These are phyloP conservation scores for Polylopha cassiicola DNA, from an alignment of 2,888 invertebrate genomes.

Conservation along the genomic window DNA sequence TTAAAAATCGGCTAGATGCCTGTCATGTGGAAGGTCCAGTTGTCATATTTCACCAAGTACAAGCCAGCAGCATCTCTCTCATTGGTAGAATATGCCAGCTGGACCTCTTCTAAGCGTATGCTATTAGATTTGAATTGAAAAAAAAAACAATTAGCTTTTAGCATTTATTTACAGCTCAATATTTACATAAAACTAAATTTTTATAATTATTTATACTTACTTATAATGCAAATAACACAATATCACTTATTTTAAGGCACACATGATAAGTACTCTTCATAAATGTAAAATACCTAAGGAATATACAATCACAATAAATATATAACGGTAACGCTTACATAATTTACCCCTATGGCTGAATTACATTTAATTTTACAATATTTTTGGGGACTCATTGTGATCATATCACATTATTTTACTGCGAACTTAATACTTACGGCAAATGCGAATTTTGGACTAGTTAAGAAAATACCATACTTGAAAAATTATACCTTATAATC, in stretches of 20 bases:
- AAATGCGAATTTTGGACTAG: no score
- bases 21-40: no score
- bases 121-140: neutral
- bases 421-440: neutral
- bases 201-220: slow-evolving; percentile 1
- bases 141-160: slow-evolving; percentile 5
- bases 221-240: slow-evolving; percentile 13
- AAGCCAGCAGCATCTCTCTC: no score
- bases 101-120: neutral
- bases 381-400: no score
- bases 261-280: slow-evolving; percentile 6
- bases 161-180: slow-evolving; percentile 22
- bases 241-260: slow-evolving; percentile 21
- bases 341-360: slow-evolving; percentile 4
- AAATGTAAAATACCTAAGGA: no score
- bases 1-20: no score
- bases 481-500: no score
- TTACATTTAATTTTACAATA: neutral
- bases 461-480: no score
- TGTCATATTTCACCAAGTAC: no score
- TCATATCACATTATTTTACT: slow-evolving; percentile 5
- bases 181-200: slow-evolving; percentile 15
- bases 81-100: no score
- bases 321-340: slow-evolving; percentile 45
- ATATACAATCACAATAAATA: no score